Evolutionary conservation across 1,140 invertebrate genomes (phyloP).

Genomic region (Cherax quadricarinatus): DNA sequence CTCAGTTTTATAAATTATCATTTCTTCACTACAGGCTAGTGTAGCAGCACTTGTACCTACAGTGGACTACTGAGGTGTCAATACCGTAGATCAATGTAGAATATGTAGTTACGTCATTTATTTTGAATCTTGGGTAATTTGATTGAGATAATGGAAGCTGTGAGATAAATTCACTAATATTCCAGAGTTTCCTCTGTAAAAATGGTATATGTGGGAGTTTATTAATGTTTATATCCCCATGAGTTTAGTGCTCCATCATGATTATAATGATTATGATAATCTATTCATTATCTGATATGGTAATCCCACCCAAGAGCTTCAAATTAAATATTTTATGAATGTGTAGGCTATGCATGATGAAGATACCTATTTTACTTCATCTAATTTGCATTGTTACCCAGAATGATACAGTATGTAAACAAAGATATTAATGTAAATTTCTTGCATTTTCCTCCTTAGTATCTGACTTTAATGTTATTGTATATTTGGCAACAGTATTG

Average conservation of each 20-base stretch:
- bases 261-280: too few relatives aligned
- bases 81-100: slow-evolving; percentile 5
- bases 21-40: slow-evolving; percentile 61
- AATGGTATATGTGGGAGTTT: not conserved
- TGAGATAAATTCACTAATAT: too few relatives aligned
- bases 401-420: not conserved
- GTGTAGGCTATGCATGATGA: slow-evolving; percentile 9
- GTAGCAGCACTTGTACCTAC: slow-evolving; percentile 57
- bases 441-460: not conserved
- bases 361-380: not conserved
- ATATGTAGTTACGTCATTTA: slow-evolving; percentile 19
- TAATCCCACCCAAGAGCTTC: not conserved
- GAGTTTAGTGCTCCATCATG: too few relatives aligned
- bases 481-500: not conserved
- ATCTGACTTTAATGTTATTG: not conserved
- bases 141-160: not conserved
- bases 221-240: not conserved
- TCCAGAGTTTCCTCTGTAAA: not conserved
- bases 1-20: slow-evolving; percentile 40
- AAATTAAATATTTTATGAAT: slow-evolving; percentile 9
- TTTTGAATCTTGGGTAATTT: slow-evolving; percentile 14
- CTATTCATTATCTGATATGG: too few relatives aligned
- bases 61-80: slow-evolving; percentile 29
- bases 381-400: not conserved
- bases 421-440: not conserved